A percentile compares a stretch with the other conserved stretches of the same genome.
phyloP scores from a whole-genome alignment of 2,797 vertebrate species.

The Phrynocephalus vlangalii region DNA sequence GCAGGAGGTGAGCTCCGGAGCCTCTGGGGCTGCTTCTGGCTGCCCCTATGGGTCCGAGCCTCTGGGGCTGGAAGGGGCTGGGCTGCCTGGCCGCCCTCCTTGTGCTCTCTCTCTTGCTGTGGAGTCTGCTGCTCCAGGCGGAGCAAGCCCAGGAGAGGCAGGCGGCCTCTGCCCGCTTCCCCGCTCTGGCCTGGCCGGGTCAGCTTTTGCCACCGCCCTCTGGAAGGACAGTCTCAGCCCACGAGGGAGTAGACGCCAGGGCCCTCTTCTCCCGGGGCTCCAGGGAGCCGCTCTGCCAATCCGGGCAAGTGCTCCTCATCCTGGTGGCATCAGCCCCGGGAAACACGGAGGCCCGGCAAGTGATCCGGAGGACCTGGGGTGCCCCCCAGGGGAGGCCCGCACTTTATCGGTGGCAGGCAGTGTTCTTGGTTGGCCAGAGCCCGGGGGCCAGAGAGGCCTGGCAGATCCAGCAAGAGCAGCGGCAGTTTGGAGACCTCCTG shows the following conservation, averaged over 20 bases:
- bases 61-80: background rate
- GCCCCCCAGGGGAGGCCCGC: accelerated
- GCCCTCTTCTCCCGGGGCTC: background rate
- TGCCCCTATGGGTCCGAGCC: accelerated
- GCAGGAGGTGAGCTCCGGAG: no score
- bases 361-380: slow-evolving; percentile 9
- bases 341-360: background rate
- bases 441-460: accelerated
- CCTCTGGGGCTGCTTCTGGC: no score
- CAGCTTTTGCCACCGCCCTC: background rate
- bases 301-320: slow-evolving; percentile 11
- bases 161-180: background rate
- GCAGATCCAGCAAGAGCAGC: background rate
- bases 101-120: background rate
- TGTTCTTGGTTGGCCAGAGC: slow-evolving; percentile 45
- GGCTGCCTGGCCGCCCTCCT: background rate
- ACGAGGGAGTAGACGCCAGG: slow-evolving; percentile 32
- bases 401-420: background rate
- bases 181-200: background rate
- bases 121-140: background rate
- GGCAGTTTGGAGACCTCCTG: slow-evolving; percentile 24
- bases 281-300: slow-evolving; percentile 19
- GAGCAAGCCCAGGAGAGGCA: background rate
- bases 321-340: slow-evolving; percentile 24
- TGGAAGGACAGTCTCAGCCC: no score